Base-by-base conservation (phyloP, 2,888 invertebrate genomes). In the Cecidostiba fungosa region DNA sequence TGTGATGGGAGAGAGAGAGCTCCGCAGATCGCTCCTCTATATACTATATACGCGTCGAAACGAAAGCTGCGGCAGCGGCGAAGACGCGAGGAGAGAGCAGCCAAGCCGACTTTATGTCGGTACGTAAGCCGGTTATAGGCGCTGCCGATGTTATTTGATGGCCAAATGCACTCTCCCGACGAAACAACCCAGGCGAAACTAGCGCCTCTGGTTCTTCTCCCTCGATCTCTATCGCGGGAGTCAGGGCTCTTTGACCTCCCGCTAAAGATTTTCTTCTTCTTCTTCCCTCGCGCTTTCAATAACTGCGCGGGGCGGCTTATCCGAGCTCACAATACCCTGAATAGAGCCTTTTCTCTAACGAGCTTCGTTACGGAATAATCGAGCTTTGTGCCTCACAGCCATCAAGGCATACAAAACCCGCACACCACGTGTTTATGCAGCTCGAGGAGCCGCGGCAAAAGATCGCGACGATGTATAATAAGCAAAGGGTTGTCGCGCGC, bases 61-160 rank as follows among this genome's bases (percentile, higher is more conserved):
- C 77, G 62, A 84, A 59, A 70, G 69, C 66, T 77, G 79, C 39
- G 16, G 12, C 1, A 1, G 54, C 62, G 69, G 43, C 29, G 66
- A 83, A 82, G 85, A 77, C 84, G 85, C 47, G 77, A 89, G 89
- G 86, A 88, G 89, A 87, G 89, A 89, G 89, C 89, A 90, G 90
- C 87, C 91, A 91, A 93, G 92, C 91, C 90, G 91, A 92, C 90
- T 93, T 93, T 93, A 93, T 93, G 93, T 92, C 90, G 89, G 92
- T 90, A 90, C 92, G 91, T 93, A 93, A 93, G 93, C 93, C 91
- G 93, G 93, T 93, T 93, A 93, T 93, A 92, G 93, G 91, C 91
- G 90, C 91, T 92, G 92, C 93, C 93, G 91, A 93, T 93, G 92
- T 92, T 93, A 93, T 93, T 93, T 93, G 93, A 93, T 93, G 93